Evolutionary conservation across 2,888 invertebrate genomes (phyloP).

Genomic region (Epistrophella euchroma): DNA sequence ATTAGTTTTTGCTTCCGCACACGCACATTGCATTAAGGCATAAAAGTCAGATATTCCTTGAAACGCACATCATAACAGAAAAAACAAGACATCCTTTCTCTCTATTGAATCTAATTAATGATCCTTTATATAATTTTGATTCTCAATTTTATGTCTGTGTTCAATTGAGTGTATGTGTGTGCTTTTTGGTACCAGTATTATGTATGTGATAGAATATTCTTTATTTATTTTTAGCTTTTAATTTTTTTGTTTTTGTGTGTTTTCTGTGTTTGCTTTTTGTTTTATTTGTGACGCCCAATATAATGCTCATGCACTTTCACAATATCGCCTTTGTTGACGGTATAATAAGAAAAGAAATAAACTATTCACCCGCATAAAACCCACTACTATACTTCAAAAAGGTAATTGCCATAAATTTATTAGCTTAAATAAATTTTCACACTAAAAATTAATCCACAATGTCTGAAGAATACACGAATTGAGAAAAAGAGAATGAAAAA

Average conservation of each 20-base stretch:
- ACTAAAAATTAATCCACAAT: constrained; percentile 20
- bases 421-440: constrained; percentile 51
- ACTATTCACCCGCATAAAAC: constrained; percentile 53
- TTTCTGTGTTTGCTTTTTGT: constrained; percentile 20
- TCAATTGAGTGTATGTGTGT: constrained; percentile 27
- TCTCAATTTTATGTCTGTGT: constrained; percentile 1
- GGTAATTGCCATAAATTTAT: constrained; percentile 68
- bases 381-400: constrained; percentile 53
- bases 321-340: constrained; percentile 17
- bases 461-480: constrained; percentile 25
- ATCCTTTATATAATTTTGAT: constrained; percentile 4
- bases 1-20: constrained; percentile 37
- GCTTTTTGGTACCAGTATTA: background rate
- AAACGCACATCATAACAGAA: constrained; percentile 10
- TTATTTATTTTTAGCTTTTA: constrained; percentile 21
- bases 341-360: constrained; percentile 21
- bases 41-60: constrained; percentile 2
- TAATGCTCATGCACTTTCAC: constrained; percentile 52
- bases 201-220: background rate
- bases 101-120: constrained; percentile 35
- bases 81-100: constrained; percentile 23
- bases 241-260: constrained; percentile 23
- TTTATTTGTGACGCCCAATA: constrained; percentile 20
- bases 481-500: constrained; percentile 18
- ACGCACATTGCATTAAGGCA: background rate